phyloP scores from a whole-genome alignment of 2,888 invertebrate species.

The Xestia xanthographa region DNA sequence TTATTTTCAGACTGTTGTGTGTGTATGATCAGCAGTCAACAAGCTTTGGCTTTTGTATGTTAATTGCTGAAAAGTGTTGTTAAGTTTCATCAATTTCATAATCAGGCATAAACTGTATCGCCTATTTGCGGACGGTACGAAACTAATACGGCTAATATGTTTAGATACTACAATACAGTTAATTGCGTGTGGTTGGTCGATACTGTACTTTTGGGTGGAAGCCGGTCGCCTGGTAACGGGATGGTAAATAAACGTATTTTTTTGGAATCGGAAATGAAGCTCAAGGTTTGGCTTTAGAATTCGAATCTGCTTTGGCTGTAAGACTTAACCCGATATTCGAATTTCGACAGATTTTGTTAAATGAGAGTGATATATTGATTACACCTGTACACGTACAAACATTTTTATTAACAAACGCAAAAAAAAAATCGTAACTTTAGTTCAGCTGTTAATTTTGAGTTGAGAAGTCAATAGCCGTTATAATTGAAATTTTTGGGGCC shows the following conservation, averaged over 20 bases:
- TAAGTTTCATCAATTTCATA: neutral
- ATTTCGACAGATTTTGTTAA: neutral
- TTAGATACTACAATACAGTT: conserved; percentile 39
- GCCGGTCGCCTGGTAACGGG: conserved; percentile 63
- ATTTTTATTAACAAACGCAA: neutral
- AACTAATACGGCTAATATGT: conserved; percentile 35
- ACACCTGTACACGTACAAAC: neutral
- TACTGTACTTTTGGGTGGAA: conserved; percentile 71
- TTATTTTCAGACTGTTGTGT: neutral
- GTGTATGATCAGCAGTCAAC: neutral
- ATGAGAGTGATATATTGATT: neutral
- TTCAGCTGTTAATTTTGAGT: neutral
- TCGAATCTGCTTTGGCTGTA: neutral
- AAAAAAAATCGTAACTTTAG: neutral
- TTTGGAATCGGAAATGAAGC: neutral
- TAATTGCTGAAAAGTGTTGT: neutral
- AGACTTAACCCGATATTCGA: neutral
- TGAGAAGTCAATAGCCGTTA: neutral
- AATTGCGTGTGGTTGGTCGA: conserved; percentile 70
- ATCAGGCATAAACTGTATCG: neutral
- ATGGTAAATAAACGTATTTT: conserved; percentile 69
- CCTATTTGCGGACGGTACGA: conserved; percentile 13
- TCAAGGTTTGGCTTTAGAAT: neutral
- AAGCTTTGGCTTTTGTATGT: neutral
- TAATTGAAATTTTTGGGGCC: neutral